These are phyloP conservation scores for Halocynthia aurantium DNA, from an alignment of 23 tunicate species.

Conservation along the genomic window DNA sequence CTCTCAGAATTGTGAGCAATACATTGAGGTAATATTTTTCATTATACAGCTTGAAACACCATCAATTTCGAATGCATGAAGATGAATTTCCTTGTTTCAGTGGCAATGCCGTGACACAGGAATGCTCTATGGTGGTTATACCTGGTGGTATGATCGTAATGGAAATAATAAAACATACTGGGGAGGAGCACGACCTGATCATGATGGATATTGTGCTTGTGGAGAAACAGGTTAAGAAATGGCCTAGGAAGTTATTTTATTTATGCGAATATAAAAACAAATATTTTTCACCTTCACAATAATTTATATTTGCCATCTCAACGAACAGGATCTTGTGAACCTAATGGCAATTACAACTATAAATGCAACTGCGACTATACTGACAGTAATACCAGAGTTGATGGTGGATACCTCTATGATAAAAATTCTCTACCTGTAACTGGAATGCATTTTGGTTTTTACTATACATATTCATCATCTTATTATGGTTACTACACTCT, in stretches of 20 bases:
- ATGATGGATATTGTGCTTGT: conserved; percentile 2
- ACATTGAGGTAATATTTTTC: background rate
- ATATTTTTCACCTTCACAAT: background rate
- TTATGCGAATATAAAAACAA: background rate
- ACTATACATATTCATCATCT: too few relatives aligned
- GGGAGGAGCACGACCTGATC: conserved; percentile 11
- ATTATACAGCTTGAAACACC: too few relatives aligned
- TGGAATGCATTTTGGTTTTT: conserved; percentile 4
- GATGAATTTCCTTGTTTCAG: background rate
- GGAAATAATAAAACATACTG: conserved; percentile 3
- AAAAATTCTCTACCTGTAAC: background rate
- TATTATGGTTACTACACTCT: too few relatives aligned
- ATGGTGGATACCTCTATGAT: conserved; percentile 10
- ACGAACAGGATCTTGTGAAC: background rate
- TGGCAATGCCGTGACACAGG: background rate
- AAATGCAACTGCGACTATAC: conserved; percentile 8
- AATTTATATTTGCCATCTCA: background rate
- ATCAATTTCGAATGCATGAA: background rate
- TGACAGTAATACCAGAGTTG: background rate
- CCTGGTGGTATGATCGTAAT: conserved; percentile 5
- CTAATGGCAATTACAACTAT: background rate
- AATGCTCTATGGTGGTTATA: background rate
- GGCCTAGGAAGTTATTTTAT: background rate
- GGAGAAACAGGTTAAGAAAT: background rate
- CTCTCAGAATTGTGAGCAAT: conserved; percentile 3